These are phyloP conservation scores for Alethe castanea DNA, from an alignment of 2,113 vertebrate species.

Conservation along the genomic window DNA sequence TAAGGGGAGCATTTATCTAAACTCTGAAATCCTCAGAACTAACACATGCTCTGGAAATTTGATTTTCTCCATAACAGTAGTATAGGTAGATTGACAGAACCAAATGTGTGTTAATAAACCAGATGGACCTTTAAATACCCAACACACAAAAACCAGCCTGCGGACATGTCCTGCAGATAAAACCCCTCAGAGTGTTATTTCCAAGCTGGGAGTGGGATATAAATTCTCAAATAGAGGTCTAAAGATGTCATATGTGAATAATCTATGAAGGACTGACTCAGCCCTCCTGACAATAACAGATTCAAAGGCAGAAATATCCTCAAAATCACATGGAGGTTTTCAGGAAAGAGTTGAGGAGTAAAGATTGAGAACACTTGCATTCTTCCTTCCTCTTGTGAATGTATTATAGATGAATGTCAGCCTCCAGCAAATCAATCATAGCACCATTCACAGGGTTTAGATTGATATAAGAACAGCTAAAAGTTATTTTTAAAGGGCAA, in stretches of 20 bases:
- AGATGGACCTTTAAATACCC: background rate
- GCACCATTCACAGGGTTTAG: slow-evolving; percentile 3
- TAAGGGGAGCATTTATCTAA: background rate
- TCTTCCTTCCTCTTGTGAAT: slow-evolving; percentile 39
- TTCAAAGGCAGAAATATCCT: slow-evolving; percentile 33
- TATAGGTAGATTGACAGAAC: background rate
- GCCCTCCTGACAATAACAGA: slow-evolving; percentile 1
- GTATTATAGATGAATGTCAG: slow-evolving; percentile 49
- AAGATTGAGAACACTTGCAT: slow-evolving; percentile 16
- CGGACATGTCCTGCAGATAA: background rate
- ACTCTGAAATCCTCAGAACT: background rate
- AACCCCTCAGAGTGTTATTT: background rate
- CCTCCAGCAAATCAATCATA: slow-evolving; percentile 46
- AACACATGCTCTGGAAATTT: background rate
- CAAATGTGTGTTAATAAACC: background rate
- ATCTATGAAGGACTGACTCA: slow-evolving; percentile 31
- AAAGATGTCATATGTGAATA: slow-evolving; percentile 41
- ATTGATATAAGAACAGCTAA: slow-evolving; percentile 39
- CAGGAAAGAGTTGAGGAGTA: background rate
- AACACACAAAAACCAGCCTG: background rate
- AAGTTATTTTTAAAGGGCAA: slow-evolving; percentile 60
- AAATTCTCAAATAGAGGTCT: slow-evolving; percentile 26
- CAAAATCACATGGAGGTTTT: slow-evolving; percentile 20
- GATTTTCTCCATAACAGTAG: background rate
- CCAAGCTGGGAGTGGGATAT: background rate